Evolutionary conservation across 2,888 invertebrate species (phyloP).

Genomic region (Elmis aenea): DNA sequence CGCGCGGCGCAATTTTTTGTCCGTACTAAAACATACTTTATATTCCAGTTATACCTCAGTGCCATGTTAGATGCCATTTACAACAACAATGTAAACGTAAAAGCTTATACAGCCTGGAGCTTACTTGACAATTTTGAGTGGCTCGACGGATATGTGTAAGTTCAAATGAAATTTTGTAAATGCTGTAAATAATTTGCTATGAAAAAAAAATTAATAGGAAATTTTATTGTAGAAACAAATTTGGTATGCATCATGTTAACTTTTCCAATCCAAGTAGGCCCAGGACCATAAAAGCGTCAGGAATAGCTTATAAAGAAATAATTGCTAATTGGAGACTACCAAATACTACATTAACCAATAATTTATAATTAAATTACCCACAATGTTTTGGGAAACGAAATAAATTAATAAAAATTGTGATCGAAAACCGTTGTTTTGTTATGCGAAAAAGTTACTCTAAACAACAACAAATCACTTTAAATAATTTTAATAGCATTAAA

Average conservation of each 20-base stretch:
- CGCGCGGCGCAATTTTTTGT: too few species aligned
- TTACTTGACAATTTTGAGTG: conserved; percentile 75
- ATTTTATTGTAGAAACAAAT: conserved; percentile 54
- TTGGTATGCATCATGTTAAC: conserved; percentile 65
- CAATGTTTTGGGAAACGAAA: too few species aligned
- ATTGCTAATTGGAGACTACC: too few species aligned
- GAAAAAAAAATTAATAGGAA: neutral
- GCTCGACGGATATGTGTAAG: conserved; percentile 64
- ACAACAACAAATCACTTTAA: too few species aligned
- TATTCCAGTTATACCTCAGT: conserved; percentile 8
- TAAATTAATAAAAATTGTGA: too few species aligned
- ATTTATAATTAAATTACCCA: too few species aligned
- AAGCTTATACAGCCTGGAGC: conserved; percentile 68
- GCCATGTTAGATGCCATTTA: conserved; percentile 6
- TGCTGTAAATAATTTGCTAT: too few species aligned
- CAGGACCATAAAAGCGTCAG: conserved; percentile 59
- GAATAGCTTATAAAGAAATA: conserved; percentile 49
- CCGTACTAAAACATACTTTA: too few species aligned
- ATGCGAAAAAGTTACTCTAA: too few species aligned
- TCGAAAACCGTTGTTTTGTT: too few species aligned
- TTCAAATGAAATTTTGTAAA: conserved; percentile 26
- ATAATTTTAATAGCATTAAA: too few species aligned
- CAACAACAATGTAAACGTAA: conserved; percentile 32
- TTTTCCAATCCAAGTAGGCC: conserved; percentile 53
- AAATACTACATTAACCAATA: too few species aligned